A percentile compares a stretch with the other conserved stretches of the same genome.
phyloP scores from a whole-genome alignment of 2,888 invertebrate species.

The Branchipolynoe longqiensis region DNA sequence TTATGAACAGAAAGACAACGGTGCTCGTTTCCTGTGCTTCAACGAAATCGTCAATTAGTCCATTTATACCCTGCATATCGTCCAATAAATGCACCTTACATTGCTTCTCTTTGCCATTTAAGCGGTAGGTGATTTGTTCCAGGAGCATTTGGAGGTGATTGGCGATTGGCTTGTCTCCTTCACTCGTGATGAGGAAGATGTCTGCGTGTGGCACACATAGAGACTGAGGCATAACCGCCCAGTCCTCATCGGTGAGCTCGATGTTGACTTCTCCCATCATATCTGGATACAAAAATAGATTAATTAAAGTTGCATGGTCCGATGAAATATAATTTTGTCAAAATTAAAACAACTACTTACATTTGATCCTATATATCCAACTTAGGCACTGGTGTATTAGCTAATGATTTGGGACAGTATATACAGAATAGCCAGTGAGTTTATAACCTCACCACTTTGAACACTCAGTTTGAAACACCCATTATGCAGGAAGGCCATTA shows the following conservation, averaged over 20 bases:
- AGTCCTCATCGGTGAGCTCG: neutral
- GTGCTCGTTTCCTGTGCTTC: constrained; percentile 15
- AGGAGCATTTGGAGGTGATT: neutral
- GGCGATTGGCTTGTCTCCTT: neutral
- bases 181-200: constrained; percentile 2
- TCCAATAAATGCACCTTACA: constrained; percentile 1
- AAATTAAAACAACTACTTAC: too few species aligned
- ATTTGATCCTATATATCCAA: too few species aligned
- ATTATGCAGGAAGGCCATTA: too few species aligned
- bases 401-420: too few species aligned
- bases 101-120: neutral
- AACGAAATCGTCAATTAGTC: neutral
- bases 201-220: neutral
- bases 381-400: too few species aligned
- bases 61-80: neutral
- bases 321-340: too few species aligned
- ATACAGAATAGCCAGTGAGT: too few species aligned
- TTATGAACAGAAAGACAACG: neutral
- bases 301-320: too few species aligned
- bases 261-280: neutral
- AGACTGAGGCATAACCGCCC: neutral
- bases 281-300: too few species aligned
- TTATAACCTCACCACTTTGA: too few species aligned
- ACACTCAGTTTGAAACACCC: too few species aligned
- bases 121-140: neutral